Conservation (phyloP, 1,140 invertebrate species). For the Mactra quadrangularis region DNA sequence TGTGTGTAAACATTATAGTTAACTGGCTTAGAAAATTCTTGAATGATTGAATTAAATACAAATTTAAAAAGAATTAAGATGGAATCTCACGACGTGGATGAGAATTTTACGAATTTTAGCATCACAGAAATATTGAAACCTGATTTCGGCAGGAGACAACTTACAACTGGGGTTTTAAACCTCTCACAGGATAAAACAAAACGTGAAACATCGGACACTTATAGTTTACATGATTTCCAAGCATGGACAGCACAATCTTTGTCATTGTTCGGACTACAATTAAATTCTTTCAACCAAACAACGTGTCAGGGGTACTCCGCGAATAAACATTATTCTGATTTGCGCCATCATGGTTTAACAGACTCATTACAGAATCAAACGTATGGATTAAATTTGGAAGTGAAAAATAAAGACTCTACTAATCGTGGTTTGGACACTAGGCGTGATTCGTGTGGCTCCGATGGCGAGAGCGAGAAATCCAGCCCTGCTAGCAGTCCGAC, state of each 20-base stretch:
- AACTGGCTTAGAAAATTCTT: neutral
- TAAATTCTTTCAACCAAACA: slow-evolving; percentile 34
- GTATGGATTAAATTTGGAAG: slow-evolving; percentile 35
- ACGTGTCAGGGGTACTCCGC: slow-evolving; percentile 3
- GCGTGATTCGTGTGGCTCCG: slow-evolving; percentile 47
- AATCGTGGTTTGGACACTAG: slow-evolving; percentile 1
- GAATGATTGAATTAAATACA: neutral
- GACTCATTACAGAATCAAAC: slow-evolving; percentile 8
- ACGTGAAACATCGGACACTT: neutral
- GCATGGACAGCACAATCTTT: slow-evolving; percentile 32
- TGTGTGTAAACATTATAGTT: neutral
- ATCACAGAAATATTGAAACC: slow-evolving; percentile 75
- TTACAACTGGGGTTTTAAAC: slow-evolving; percentile 41
- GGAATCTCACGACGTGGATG: slow-evolving; percentile 30
- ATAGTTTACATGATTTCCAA: neutral
- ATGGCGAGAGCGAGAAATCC: slow-evolving; percentile 29
- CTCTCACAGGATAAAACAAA: slow-evolving; percentile 9
- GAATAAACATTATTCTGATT: slow-evolving; percentile 10
- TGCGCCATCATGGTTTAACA: neutral
- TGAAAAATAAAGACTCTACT: neutral
- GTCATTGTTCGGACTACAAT: neutral
- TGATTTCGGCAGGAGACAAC: slow-evolving; percentile 64
- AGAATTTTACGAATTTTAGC: slow-evolving; percentile 70
- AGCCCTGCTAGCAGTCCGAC: slow-evolving; percentile 49
- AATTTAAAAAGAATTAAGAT: neutral